These are phyloP conservation scores for Thysanoteuthis rhombus DNA, from an alignment of 2,888 invertebrate genomes.

Conservation along the genomic window DNA sequence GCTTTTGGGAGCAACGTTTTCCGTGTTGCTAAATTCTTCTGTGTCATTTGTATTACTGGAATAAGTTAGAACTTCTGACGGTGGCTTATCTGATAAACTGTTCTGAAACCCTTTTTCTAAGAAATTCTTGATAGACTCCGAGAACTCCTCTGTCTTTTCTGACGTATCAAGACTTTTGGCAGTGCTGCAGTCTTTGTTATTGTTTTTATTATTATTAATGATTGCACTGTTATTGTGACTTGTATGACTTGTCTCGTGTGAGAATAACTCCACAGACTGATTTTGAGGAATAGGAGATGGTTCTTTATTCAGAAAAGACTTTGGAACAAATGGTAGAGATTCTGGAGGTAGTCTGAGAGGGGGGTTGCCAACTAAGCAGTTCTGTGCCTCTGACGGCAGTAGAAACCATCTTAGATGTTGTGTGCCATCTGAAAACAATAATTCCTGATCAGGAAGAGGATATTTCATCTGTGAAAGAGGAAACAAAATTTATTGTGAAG, in stretches of 20 bases:
- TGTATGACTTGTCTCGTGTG: neutral
- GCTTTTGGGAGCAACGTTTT: neutral
- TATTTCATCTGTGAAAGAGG: neutral
- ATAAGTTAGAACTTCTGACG: neutral
- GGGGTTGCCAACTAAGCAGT: slow-evolving; percentile 54
- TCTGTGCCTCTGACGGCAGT: slow-evolving; percentile 85
- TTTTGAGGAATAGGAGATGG: neutral
- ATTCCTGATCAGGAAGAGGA: slow-evolving; percentile 76
- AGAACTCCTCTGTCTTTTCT: neutral
- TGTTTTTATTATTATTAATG: neutral
- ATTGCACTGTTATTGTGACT: neutral
- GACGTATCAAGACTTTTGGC: slow-evolving; percentile 22
- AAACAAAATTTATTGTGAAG: neutral
- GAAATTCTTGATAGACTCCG: neutral
- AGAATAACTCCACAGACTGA: neutral
- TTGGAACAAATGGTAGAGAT: slow-evolving; percentile 44
- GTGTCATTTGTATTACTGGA: too few species aligned
- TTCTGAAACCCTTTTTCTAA: neutral
- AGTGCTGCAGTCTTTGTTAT: neutral
- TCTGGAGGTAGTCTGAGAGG: slow-evolving; percentile 31
- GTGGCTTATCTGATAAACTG: neutral
- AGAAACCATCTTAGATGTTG: slow-evolving; percentile 87
- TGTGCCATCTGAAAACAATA: slow-evolving; percentile 77
- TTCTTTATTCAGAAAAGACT: neutral
- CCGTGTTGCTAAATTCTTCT: neutral